Evolutionary conservation across 2,888 invertebrate genomes (phyloP).

Genomic region (Aleiodes testaceus): DNA sequence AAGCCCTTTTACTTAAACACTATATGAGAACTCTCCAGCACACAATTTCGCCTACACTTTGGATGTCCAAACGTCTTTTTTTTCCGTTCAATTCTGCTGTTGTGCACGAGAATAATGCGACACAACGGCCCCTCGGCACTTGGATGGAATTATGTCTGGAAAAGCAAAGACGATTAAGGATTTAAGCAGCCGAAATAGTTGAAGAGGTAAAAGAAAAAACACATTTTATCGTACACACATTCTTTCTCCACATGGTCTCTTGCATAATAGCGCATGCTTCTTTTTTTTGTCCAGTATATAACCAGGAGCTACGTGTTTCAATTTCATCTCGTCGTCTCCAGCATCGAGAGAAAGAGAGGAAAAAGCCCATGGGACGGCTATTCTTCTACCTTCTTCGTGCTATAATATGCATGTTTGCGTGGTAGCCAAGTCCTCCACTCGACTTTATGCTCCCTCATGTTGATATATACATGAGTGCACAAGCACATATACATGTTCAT

Average conservation of each 20-base stretch:
- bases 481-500: slow-evolving; percentile 9
- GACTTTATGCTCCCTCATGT: slow-evolving; percentile 1
- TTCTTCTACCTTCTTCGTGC: slow-evolving; percentile 1
- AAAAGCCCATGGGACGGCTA: slow-evolving; percentile 14
- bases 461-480: background rate
- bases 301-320: slow-evolving; percentile 40
- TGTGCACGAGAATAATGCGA: slow-evolving; percentile 36
- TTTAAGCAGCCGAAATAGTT: background rate
- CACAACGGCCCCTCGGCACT: background rate
- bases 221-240: background rate
- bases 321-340: slow-evolving; percentile 31
- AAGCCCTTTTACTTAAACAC: slow-evolving; percentile 47
- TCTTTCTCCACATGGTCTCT: background rate
- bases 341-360: background rate
- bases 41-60: slow-evolving; percentile 28
- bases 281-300: slow-evolving; percentile 1
- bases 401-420: slow-evolving; percentile 11
- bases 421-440: slow-evolving; percentile 13
- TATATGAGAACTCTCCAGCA: slow-evolving; percentile 17
- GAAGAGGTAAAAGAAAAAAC: background rate
- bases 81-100: slow-evolving; percentile 15
- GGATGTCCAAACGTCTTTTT: slow-evolving; percentile 20
- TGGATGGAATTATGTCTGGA: slow-evolving; percentile 4
- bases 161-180: slow-evolving; percentile 1
- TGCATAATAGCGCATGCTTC: background rate